Evolutionary conservation across 2,797 vertebrate species (phyloP).

Genomic region (Nyctalus aviator): DNA sequence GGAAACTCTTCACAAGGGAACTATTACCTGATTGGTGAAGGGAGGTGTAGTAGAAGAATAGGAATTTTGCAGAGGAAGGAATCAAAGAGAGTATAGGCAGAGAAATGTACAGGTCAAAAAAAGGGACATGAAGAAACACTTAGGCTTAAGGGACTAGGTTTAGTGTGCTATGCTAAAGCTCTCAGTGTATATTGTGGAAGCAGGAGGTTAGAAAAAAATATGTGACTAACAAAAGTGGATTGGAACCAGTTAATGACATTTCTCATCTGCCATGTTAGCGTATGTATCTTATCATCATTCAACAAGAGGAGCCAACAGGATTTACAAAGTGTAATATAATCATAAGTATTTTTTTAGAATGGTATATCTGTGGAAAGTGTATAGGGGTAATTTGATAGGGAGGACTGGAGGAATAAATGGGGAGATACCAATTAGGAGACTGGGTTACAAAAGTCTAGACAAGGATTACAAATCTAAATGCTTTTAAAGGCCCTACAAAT

Average conservation of each 20-base stretch:
- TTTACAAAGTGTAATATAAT: neutral
- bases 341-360: neutral
- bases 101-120: neutral
- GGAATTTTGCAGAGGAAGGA: neutral
- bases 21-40: neutral
- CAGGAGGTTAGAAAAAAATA: neutral
- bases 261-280: neutral
- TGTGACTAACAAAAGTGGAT: neutral
- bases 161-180: neutral
- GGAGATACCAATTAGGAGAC: neutral
- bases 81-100: neutral
- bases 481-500: neutral
- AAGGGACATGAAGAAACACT: neutral
- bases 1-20: neutral
- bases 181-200: neutral
- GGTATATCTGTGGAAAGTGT: neutral
- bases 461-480: neutral
- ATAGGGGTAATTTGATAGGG: neutral
- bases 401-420: neutral
- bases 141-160: neutral
- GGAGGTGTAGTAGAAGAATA: neutral
- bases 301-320: neutral
- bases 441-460: constrained; percentile 1
- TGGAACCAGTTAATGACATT: neutral
- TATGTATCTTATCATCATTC: neutral